Base-by-base conservation (phyloP, 2,113 vertebrate species). In the Tretioscincus oriximinensis region DNA sequence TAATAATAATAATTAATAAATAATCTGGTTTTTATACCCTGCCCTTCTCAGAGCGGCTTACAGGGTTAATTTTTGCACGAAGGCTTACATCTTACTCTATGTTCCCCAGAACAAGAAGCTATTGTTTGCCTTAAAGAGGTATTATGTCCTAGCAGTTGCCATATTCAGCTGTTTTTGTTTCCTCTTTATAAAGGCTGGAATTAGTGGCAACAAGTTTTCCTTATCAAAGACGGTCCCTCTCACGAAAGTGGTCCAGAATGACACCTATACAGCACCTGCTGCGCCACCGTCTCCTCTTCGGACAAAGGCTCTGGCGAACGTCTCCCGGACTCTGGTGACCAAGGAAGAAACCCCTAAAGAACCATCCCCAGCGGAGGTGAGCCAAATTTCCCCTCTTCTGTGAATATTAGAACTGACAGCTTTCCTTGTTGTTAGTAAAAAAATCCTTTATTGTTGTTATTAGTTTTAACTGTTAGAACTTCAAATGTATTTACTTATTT, bases 231-330 rank as follows among this genome's bases (percentile, higher is more conserved):
- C 95, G 29, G 92, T 94, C 67, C 97, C 98, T 1, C 96, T 99
- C 86, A 99, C 98, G 81, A 99, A 99, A 93, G 98, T 99, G 90
- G 97, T 99, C 77, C 97, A 98, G 94, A 99, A 99, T 0, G 98
- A 99, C 84, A 91, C 97, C 0, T 99, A 99, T 91, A 97, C 97
- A 0, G 97, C 97, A 66, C 96, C 95, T 0, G 92, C 96, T 22
- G 90, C 96, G 65, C 92, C 96, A 5, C 87, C 94, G 14, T 92
- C 93, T 68, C 89, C 94, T 31, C 81, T 96, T 47, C 90, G 94
- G 76, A 92, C 96, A 9, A 95, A 95, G 88, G 88, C 96, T 26
- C 89, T 97, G 81, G 93, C 96, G 88, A 96, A 90, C 3, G 87
- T 98, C 89, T 98, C 97, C 64, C 95, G 98, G 90, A 97, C 97